Evolutionary conservation across 2,888 invertebrate species (phyloP).

Genomic region (Minunthozetes semirufus): DNA sequence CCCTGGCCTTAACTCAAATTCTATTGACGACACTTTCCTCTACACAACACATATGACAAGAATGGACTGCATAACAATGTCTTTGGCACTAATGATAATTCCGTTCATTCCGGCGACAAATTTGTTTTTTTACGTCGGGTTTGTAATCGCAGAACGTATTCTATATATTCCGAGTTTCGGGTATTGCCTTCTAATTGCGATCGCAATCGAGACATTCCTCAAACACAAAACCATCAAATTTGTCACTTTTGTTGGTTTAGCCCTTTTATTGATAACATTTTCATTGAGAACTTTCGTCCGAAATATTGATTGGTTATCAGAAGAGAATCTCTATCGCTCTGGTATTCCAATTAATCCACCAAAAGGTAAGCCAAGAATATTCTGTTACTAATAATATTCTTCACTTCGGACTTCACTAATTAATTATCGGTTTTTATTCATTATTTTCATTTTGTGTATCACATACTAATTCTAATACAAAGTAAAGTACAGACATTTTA

Average conservation of each 20-base stretch:
- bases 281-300: conserved; percentile 64
- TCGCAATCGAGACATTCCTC: conserved; percentile 54
- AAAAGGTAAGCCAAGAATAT: conserved; percentile 64
- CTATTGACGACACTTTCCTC: neutral
- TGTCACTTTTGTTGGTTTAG: neutral
- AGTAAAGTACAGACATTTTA: too few species aligned
- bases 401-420: too few species aligned
- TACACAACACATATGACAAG: conserved; percentile 27
- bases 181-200: conserved; percentile 77
- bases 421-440: too few species aligned
- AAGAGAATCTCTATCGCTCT: conserved; percentile 84
- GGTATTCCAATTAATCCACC: conserved; percentile 89
- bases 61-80: conserved; percentile 56
- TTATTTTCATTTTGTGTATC: too few species aligned
- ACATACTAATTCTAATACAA: too few species aligned
- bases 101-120: conserved; percentile 95
- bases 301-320: conserved; percentile 85
- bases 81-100: conserved; percentile 65
- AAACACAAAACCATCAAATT: conserved; percentile 20
- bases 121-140: conserved; percentile 94
- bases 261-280: conserved; percentile 36
- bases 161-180: conserved; percentile 94
- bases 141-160: conserved; percentile 92
- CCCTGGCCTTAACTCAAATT: neutral
- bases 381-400: too few species aligned